A percentile compares a stretch with the other conserved stretches of the same genome.
Evolutionary conservation across 2,888 invertebrate genomes (phyloP).

Genomic region (Leptinotarsa tumamoca): DNA sequence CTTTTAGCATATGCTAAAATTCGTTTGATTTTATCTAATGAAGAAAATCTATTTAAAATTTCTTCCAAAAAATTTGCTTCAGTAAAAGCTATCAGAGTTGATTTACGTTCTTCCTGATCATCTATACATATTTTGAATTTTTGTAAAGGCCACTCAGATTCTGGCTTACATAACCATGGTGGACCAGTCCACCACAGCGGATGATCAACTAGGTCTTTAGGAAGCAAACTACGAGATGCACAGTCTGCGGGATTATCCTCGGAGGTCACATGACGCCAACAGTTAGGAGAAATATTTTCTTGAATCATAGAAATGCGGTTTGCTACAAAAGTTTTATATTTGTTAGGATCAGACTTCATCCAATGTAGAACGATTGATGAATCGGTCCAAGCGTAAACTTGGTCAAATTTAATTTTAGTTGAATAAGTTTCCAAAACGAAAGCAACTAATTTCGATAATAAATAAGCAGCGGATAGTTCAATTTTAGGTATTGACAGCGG

Average conservation of each 20-base stretch:
- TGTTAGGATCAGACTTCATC: conserved; percentile 19
- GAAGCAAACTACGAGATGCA: neutral
- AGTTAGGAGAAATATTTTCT: conserved; percentile 1
- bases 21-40: conserved; percentile 23
- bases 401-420: conserved; percentile 15
- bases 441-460: neutral
- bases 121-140: neutral
- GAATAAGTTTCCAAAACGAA: conserved; percentile 11
- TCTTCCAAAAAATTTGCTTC: conserved; percentile 9
- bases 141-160: conserved; percentile 12
- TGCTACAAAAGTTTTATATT: conserved; percentile 23
- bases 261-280: too few species aligned
- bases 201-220: conserved; percentile 14
- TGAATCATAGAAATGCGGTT: conserved; percentile 19
- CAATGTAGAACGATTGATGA: conserved; percentile 20
- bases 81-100: conserved; percentile 5
- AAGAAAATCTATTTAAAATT: conserved; percentile 5
- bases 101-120: conserved; percentile 13
- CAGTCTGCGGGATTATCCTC: too few species aligned
- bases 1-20: conserved; percentile 10
- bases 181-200: conserved; percentile 22
- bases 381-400: conserved; percentile 20
- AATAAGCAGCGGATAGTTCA: too few species aligned
- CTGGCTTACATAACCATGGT: conserved; percentile 4
- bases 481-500: too few species aligned